Base-by-base conservation (phyloP, 2,797 vertebrate genomes). In the Sebastes steindachneri region DNA sequence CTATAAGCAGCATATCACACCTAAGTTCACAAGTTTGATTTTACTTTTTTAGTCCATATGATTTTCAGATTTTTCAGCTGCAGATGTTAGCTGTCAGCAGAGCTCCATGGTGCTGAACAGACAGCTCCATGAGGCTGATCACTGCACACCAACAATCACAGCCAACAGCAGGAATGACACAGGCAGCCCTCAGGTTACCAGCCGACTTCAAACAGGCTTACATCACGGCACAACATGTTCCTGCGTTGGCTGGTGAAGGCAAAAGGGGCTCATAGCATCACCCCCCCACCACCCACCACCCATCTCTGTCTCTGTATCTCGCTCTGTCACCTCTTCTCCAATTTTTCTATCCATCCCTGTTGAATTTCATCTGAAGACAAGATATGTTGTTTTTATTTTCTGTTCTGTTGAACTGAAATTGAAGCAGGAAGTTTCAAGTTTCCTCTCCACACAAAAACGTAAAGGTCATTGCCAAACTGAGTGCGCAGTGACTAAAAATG, bases 71-170 rank as follows among this genome's bases (percentile, higher is more conserved):
- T 41, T 15, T 41, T 41, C 37, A 41, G 19, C 66, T 33, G 58
- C 57, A 63, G 75, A 77, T 81, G 55, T 63, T 72, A 25, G 8
- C 66, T 81, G 55, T 70, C 70, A 77, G 75, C 41, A 37, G 67
- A 73, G 71, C 77, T 75, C 17, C 63, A 4, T 51, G 76, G 80
- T 84, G 66, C 79, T 83, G 73, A 84, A 80, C 60, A 68, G 60
- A 85, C 73, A 83, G 80, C 68, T 60, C 77, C 70, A 55, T 33
- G 10, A 70, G 28, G 78, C 73, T 83, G 73, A 68, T 72, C 82
- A 73, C n/a, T 78, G 86, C 70, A 68, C 64, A 60, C 70, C 35
- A 58, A 70, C 53, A 73, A 35, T 63, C 68, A 51, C 71, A 77
- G 54, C 54, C 41, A 65, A 17, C 51, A 37, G 33, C 41, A 58